Evolutionary conservation across 2,113 vertebrate species (phyloP).

Genomic region (Chionodraco myersi): DNA sequence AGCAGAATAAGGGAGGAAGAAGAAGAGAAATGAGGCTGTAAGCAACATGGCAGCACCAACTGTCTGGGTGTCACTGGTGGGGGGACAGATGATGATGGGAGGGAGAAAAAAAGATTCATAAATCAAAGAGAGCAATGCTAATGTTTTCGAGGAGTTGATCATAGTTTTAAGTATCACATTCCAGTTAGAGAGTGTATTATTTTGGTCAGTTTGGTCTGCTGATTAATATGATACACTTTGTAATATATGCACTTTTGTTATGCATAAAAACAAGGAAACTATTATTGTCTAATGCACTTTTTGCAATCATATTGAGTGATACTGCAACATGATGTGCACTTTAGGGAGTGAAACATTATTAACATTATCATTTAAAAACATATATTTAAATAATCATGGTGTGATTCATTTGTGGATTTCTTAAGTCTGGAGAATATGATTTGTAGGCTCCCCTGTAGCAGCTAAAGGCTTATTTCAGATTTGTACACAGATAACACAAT

Average conservation of each 20-base stretch:
- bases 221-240: not conserved
- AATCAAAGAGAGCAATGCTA: slow-evolving; percentile 17
- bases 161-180: slow-evolving; percentile 19
- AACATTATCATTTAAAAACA: no score
- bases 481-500: no score
- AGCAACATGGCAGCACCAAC: slow-evolving; percentile 59
- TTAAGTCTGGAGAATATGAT: no score
- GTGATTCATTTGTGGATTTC: no score
- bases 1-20: slow-evolving; percentile 55
- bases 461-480: no score
- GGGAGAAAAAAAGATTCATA: slow-evolving; percentile 38
- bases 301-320: no score
- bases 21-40: slow-evolving; percentile 61
- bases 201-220: not conserved
- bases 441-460: no score
- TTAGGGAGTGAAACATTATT: no score
- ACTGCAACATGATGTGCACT: no score
- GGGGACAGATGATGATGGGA: slow-evolving; percentile 56
- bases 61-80: slow-evolving; percentile 54
- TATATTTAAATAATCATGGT: no score
- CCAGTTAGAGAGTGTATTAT: not conserved
- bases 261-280: no score
- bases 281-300: no score
- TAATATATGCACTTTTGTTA: not conserved
- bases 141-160: slow-evolving; percentile 37